Evolutionary conservation across 30 jellyfish, hydroid and myxozoan species (phyloP), one percentile per base, ranked within the genome.

Genomic region (Nemopilema nomurai): DNA sequence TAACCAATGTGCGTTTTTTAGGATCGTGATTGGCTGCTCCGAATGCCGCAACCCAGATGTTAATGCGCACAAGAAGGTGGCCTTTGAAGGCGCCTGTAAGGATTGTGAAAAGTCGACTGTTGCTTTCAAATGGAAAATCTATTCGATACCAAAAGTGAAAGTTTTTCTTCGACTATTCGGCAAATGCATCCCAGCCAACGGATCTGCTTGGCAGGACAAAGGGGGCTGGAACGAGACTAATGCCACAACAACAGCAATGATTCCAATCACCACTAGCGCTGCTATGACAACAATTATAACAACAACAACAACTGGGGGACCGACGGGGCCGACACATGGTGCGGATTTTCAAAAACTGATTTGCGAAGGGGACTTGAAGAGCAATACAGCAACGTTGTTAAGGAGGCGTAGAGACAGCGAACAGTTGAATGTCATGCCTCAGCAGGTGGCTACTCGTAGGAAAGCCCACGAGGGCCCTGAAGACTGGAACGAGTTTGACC

Each of bases 131-230:
- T 87, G 96, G 96, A 77, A 69, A 30, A 80, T 87, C n/a, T 62
- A 72, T 64, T 68, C 51, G 18, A 71, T 18, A 17, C 77, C 80
- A 18, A 65, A 49, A 52, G 33, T 33, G 21, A 77, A 87, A 25
- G 77, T 76, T 7, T 77, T 76, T 75, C 73, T 87, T 1, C 51
- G 75, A 19, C 71, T 50, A 0, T 78, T 74, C 49, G 96, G 90
- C 30, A 50, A 51, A 22, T 87, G 96, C 27, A 74, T 87, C 9
- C 77, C 78, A 19, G 69, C 96, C n/a, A 82, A 87, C 69, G 96
- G 96, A 20, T 65, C 90, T 3, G 77, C 90, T 18, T 87, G 96
- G 96, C 8, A 51, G 21, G 81, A 25, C 24, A 20, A 50, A 21
- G 87, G 53, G 18, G 67, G 50, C 71, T 53, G 30, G 33, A 87